These are phyloP conservation scores for Samia ricini DNA, from an alignment of 1,140 invertebrate species.

Conservation along the genomic window DNA sequence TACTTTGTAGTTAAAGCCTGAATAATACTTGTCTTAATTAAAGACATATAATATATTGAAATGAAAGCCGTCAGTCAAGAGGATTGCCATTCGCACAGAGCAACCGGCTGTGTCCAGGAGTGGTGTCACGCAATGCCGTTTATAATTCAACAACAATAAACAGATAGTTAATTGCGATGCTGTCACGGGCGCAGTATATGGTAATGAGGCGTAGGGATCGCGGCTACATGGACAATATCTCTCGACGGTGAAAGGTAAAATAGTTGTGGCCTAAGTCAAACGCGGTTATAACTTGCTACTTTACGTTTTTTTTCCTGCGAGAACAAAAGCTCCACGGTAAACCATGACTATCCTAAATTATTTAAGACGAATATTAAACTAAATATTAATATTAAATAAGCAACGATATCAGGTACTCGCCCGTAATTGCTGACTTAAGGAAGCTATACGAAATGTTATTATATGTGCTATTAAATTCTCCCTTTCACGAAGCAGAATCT, in stretches of 20 bases:
- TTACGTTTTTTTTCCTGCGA: too few relatives aligned
- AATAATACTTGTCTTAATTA: conserved; percentile 8
- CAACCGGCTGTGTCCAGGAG: conserved; percentile 43
- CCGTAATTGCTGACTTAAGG: too few relatives aligned
- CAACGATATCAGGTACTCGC: too few relatives aligned
- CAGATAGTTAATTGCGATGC: conserved; percentile 75
- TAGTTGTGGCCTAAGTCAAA: conserved; percentile 24
- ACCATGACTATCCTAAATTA: too few relatives aligned
- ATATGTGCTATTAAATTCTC: too few relatives aligned
- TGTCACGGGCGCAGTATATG: conserved; percentile 74
- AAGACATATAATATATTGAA: conserved; percentile 23
- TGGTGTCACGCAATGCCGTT: conserved; percentile 64
- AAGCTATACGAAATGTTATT: too few relatives aligned
- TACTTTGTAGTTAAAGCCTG: neutral
- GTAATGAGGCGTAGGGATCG: conserved; percentile 73
- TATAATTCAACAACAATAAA: conserved; percentile 76
- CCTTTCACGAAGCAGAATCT: too few relatives aligned
- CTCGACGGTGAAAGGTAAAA: conserved; percentile 70
- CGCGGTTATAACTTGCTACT: neutral
- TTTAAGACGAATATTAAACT: too few relatives aligned
- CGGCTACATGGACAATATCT: conserved; percentile 71
- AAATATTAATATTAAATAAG: too few relatives aligned
- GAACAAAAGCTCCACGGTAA: too few relatives aligned
- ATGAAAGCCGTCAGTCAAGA: conserved; percentile 20
- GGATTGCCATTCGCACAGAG: conserved; percentile 12